phyloP scores from a whole-genome alignment of 2,888 invertebrate species.

The Glaucopsyche alexis region DNA sequence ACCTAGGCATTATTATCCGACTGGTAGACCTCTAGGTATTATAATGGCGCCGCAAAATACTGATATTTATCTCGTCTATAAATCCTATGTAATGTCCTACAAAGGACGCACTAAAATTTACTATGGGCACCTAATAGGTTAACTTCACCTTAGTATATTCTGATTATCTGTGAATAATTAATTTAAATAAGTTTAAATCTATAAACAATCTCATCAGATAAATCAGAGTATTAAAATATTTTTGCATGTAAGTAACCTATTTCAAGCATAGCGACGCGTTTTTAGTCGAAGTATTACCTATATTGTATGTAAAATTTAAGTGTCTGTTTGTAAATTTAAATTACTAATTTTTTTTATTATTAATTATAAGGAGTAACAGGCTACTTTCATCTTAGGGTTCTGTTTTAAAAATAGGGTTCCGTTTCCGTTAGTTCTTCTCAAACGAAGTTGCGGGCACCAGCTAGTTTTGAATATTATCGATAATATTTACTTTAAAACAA shows the following conservation, averaged over 20 bases:
- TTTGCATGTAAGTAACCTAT: no score
- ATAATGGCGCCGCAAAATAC: conserved; percentile 5
- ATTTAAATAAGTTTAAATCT: not conserved
- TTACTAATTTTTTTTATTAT: no score
- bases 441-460: no score
- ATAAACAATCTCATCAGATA: not conserved
- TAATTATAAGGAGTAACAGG: no score
- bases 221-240: not conserved
- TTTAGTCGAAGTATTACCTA: no score
- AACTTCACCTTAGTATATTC: not conserved
- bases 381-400: no score
- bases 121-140: not conserved
- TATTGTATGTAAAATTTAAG: no score
- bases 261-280: no score
- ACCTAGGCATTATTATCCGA: conserved; percentile 18
- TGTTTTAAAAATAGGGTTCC: no score
- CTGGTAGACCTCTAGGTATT: conserved; percentile 12
- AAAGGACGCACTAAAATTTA: conserved; percentile 1
- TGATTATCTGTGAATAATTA: not conserved
- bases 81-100: conserved; percentile 12
- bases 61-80: conserved; percentile 24
- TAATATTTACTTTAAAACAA: conserved; percentile 32
- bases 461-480: not conserved
- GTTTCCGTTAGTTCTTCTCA: no score
- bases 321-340: no score